Percentiles rank a stretch among this genome's conserved stretches.
These are phyloP conservation scores for Drosophila hydei DNA, from an alignment of 1,140 invertebrate genomes.

Conservation along the genomic window DNA sequence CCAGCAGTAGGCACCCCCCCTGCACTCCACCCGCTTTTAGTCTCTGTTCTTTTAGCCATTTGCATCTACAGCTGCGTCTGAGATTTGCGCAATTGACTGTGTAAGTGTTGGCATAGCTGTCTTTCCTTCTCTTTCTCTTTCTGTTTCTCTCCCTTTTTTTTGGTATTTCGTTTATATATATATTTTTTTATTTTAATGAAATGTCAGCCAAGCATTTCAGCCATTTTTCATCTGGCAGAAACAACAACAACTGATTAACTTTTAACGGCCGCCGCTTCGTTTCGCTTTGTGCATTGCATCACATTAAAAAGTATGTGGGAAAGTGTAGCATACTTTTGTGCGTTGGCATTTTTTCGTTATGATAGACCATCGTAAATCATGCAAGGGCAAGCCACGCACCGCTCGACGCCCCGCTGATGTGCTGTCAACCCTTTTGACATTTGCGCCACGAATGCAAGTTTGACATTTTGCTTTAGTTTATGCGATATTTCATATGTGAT, in stretches of 20 bases:
- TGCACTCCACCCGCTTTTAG: neutral
- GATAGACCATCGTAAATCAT: conserved; percentile 77
- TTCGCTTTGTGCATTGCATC: conserved; percentile 55
- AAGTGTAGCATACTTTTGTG: conserved; percentile 59
- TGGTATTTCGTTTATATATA: conserved; percentile 6
- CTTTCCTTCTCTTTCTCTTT: neutral
- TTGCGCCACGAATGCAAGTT: conserved; percentile 59
- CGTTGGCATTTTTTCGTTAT: conserved; percentile 48
- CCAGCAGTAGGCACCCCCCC: neutral
- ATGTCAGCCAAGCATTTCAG: conserved; percentile 64
- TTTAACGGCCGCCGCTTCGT: conserved; percentile 59
- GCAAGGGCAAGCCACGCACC: conserved; percentile 24
- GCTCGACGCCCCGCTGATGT: conserved; percentile 13
- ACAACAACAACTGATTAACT: conserved; percentile 70
- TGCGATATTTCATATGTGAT: conserved; percentile 79
- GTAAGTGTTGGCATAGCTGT: conserved; percentile 57
- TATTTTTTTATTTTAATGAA: conserved; percentile 65
- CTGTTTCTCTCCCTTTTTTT: conserved; percentile 1
- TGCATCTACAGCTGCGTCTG: conserved; percentile 57
- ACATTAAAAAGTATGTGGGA: conserved; percentile 41
- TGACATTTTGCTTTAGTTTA: conserved; percentile 81
- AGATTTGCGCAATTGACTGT: conserved; percentile 78
- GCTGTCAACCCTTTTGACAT: conserved; percentile 66
- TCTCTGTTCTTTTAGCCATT: conserved; percentile 17
- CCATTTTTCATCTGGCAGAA: conserved; percentile 67